Base-by-base conservation (phyloP, 2,797 vertebrate genomes). In the Micrastur ruficollis region DNA sequence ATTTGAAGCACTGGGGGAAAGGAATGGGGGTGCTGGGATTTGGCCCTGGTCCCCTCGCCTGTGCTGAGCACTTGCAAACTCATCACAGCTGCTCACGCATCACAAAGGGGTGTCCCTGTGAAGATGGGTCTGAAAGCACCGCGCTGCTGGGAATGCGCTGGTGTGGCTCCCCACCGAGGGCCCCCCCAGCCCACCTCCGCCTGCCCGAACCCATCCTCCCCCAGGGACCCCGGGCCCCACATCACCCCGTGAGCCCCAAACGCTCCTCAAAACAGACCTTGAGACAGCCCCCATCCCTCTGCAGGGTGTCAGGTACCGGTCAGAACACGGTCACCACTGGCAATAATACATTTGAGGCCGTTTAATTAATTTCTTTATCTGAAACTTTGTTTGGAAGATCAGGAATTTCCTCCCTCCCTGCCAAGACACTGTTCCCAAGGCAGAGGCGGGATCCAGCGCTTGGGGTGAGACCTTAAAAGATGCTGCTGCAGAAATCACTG, bases 31-130 rank as follows among this genome's bases (percentile, higher is more conserved):
- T 25, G 49, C 22, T 31, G 55, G 49, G 44, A 19, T 58, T 31
- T 3, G 2, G 14, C 8, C 13, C 31, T 1, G 0, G 12, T 7
- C n/a, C 26, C 40, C 11, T 67, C 2, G 0, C 15, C 27, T 14
- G 11, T 1, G 2, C 56, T 65, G 58, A 82, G 83, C 44, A 29
- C 65, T 63, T 32, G 25, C 65, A 65, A 81, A 65, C 44, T 65
- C 78, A 26, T 58, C 56, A 3, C 58, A 36, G 34, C 47, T 16
- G 29, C 78, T 29, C 29, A 11, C 23, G 44, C 20, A 0, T 14
- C 68, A 52, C 38, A 31, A 17, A 59, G n/a, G 32, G 25, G 14
- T 26, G 67, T 14, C 58, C 32, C 59, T 56, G 25, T 17, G 44
- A 21, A 9, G 53, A 11, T 3, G 55, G 61, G 53, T 34, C 55